A percentile compares a stretch with the other conserved stretches of the same genome.
Conservation (phyloP, 2,113 vertebrate species). For the Barbus barbus region DNA sequence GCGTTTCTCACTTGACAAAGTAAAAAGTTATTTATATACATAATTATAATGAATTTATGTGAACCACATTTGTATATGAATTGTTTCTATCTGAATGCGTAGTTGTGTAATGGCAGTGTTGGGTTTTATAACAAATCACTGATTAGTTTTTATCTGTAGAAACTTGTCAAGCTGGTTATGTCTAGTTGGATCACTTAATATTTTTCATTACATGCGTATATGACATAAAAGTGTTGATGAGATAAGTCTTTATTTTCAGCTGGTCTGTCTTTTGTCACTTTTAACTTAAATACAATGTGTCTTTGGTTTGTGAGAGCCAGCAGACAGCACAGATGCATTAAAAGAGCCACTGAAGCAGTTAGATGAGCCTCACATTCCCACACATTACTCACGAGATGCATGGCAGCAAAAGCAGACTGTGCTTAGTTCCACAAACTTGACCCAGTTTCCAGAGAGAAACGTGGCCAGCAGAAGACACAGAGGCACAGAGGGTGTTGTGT, state of each 20-base stretch:
- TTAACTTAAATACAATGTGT: not conserved
- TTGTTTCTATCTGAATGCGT: not conserved
- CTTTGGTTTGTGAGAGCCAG: not conserved
- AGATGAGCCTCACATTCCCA: not conserved
- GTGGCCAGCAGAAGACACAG: conserved; percentile 14
- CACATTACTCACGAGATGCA: not conserved
- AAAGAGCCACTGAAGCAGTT: not conserved
- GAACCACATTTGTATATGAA: not conserved
- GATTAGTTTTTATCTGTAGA: not conserved
- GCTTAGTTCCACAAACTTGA: conserved; percentile 24
- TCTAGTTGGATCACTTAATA: not conserved
- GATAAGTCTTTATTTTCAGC: not conserved
- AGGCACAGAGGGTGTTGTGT: conserved; percentile 27
- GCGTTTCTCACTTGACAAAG: not conserved
- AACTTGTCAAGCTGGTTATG: not conserved
- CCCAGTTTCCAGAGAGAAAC: conserved; percentile 20
- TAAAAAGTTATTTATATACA: not conserved
- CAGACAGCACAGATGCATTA: not conserved
- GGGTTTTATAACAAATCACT: not conserved
- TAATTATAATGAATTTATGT: not conserved
- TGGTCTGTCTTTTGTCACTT: not conserved
- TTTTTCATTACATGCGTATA: not conserved
- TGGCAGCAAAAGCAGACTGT: not conserved
- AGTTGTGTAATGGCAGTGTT: not conserved
- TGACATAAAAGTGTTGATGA: not conserved